These are phyloP conservation scores for Bos javanicus DNA, from an alignment of 2,113 vertebrate species.

Conservation along the genomic window DNA sequence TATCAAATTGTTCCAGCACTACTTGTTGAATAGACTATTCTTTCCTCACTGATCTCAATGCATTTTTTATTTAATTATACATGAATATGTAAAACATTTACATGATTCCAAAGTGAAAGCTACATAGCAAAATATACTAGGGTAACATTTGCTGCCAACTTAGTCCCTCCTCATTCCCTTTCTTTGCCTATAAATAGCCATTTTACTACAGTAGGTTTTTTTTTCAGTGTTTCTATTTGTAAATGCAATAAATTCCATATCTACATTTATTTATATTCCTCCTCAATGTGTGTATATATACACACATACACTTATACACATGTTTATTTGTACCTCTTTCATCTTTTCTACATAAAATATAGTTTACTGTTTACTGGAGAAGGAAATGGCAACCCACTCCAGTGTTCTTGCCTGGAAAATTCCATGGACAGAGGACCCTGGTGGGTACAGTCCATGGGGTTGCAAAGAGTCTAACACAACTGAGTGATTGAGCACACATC, in stretches of 20 bases:
- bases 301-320: not conserved
- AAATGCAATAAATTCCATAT: not conserved
- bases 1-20: not conserved
- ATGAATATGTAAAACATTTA: not conserved
- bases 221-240: not conserved
- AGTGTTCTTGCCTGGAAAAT: not conserved
- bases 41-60: not conserved
- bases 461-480: not conserved
- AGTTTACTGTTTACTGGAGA: not conserved
- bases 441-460: not conserved
- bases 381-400: not conserved
- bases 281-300: not conserved
- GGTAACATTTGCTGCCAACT: not conserved
- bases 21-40: not conserved
- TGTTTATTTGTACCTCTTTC: not conserved
- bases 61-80: not conserved
- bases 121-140: not conserved
- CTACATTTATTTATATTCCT: not conserved
- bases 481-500: not conserved
- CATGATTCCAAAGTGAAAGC: not conserved
- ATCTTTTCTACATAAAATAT: not conserved
- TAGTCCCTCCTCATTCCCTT: not conserved
- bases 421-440: not conserved
- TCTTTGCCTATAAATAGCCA: not conserved
- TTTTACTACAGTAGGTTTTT: not conserved